A percentile compares a stretch with the other conserved stretches of the same genome.
These are phyloP conservation scores for Lepus townsendii DNA, from an alignment of 2,797 vertebrate species.

Conservation along the genomic window DNA sequence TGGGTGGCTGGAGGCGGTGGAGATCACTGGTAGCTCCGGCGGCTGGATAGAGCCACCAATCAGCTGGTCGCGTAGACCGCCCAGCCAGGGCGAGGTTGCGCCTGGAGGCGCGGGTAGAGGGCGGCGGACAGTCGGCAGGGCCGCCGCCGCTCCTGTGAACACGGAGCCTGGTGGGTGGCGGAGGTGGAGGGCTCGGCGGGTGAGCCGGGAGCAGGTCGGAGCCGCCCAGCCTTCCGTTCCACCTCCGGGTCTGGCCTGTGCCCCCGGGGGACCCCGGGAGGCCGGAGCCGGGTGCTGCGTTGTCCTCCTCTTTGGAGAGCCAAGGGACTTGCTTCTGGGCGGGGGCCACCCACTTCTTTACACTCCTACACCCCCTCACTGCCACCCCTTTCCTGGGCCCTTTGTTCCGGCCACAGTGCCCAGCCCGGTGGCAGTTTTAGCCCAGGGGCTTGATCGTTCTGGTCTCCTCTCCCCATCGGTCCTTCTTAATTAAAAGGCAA, in stretches of 20 bases:
- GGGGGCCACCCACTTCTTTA: neutral
- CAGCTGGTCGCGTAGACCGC: constrained; percentile 62
- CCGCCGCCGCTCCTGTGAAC: constrained; percentile 62
- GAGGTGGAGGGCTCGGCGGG: neutral
- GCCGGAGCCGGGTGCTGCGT: neutral
- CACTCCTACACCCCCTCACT: neutral
- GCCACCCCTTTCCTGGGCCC: constrained; percentile 54
- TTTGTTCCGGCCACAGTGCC: constrained; percentile 69
- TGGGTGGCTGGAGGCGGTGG: constrained; percentile 36
- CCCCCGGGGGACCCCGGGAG: constrained; percentile 23
- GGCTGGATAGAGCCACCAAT: constrained; percentile 65
- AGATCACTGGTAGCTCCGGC: constrained; percentile 32
- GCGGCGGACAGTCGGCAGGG: neutral
- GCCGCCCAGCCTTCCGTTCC: constrained; percentile 61
- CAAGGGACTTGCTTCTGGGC: constrained; percentile 33
- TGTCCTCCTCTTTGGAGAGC: constrained; percentile 37
- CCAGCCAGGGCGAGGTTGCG: constrained; percentile 49
- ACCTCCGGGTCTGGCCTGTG: constrained; percentile 57
- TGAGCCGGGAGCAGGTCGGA: neutral
- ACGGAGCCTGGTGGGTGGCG: neutral
- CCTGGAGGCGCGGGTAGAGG: constrained; percentile 50
- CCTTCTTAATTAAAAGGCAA: constrained; percentile 38
- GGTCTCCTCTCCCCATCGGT: constrained; percentile 50
- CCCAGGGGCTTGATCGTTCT: constrained; percentile 41
- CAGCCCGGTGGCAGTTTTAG: constrained; percentile 7